phyloP scores from a whole-genome alignment of 1,140 invertebrate genomes.

The Mesaphorura yosii region DNA sequence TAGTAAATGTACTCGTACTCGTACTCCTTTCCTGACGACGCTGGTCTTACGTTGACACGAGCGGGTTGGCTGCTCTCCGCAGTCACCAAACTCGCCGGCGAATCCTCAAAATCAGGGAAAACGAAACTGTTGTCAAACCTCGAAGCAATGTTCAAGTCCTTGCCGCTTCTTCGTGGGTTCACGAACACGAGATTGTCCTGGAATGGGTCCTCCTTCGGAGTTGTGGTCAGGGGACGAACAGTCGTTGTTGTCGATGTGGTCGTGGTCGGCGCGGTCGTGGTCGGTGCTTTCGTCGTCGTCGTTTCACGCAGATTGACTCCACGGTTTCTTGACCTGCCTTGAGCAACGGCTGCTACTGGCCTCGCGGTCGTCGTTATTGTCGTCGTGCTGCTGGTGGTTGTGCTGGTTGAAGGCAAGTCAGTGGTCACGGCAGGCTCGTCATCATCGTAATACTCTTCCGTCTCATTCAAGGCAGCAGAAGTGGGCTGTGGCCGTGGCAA shows the following conservation, averaged over 20 bases:
- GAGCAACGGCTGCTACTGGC: background rate
- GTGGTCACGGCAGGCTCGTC: too few relatives aligned
- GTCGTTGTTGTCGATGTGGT: conserved; percentile 6
- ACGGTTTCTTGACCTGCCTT: too few relatives aligned
- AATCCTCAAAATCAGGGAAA: conserved; percentile 30
- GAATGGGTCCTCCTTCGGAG: background rate
- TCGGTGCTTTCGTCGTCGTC: too few relatives aligned
- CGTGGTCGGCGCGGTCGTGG: background rate
- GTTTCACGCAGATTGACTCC: too few relatives aligned
- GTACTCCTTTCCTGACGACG: conserved; percentile 77
- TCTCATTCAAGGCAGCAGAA: too few relatives aligned
- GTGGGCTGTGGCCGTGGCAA: too few relatives aligned
- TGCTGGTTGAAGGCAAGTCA: background rate
- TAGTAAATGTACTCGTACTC: conserved; percentile 86
- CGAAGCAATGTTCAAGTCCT: conserved; percentile 18
- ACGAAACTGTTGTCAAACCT: conserved; percentile 25
- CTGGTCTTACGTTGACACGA: conserved; percentile 68
- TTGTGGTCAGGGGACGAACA: background rate
- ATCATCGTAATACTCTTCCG: too few relatives aligned
- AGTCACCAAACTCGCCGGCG: conserved; percentile 20
- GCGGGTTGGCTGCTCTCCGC: conserved; percentile 39
- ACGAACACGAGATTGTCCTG: background rate
- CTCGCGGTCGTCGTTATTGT: too few relatives aligned
- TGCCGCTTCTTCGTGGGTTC: background rate
- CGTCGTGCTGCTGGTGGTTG: background rate